Evolutionary conservation across 1,140 invertebrate species (phyloP).

Genomic region (Drosophila sulfurigaster): DNA sequence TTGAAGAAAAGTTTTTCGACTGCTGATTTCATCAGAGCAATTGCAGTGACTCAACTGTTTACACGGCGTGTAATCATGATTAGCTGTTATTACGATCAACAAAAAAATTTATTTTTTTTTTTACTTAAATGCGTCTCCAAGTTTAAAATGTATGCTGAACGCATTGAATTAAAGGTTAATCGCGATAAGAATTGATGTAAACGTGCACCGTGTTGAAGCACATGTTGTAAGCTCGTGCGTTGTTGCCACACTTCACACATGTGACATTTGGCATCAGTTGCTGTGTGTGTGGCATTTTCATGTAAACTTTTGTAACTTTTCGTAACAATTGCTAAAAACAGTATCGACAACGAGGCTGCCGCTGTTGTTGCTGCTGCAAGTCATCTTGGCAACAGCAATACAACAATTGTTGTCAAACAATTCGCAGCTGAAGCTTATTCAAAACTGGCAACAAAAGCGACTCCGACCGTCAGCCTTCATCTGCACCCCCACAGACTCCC

Average conservation of each 20-base stretch:
- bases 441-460: conserved; percentile 55
- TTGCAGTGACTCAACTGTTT: neutral
- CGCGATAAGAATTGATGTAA: conserved; percentile 1
- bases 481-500: conserved; percentile 7
- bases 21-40: neutral
- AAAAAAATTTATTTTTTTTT: neutral
- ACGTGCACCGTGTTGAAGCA: neutral
- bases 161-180: conserved; percentile 1
- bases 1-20: neutral
- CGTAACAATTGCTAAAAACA: conserved; percentile 33
- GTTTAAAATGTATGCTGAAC: neutral
- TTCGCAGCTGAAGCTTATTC: conserved; percentile 54
- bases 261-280: conserved; percentile 32
- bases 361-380: conserved; percentile 17
- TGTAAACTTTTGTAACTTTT: conserved; percentile 41
- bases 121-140: neutral
- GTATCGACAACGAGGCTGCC: neutral
- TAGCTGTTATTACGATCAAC: neutral
- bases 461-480: conserved; percentile 6
- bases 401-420: conserved; percentile 47
- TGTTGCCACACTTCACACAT: conserved; percentile 36
- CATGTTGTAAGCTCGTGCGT: conserved; percentile 4
- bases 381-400: conserved; percentile 32
- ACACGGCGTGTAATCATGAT: neutral
- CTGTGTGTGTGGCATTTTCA: conserved; percentile 40